phyloP scores from a whole-genome alignment of 1,140 invertebrate genomes.

The Metopolophium dirhodum region DNA sequence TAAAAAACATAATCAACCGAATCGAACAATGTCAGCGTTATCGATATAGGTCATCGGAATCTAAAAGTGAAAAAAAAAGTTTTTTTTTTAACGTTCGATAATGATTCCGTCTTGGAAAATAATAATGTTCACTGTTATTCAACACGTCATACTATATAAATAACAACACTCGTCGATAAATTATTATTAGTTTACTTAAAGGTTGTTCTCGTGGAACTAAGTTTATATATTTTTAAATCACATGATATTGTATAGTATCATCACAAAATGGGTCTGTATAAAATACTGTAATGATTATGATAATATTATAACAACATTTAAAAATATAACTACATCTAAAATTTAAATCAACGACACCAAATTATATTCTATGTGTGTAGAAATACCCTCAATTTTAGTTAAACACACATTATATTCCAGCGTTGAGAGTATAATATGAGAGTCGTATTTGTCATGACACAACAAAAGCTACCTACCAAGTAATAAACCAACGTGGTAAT shows the following conservation, averaged over 20 bases:
- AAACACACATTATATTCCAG: neutral
- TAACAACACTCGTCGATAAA: neutral
- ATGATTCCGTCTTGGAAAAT: neutral
- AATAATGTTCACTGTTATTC: neutral
- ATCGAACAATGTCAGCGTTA: conserved; percentile 1
- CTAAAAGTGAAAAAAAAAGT: neutral
- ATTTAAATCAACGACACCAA: neutral
- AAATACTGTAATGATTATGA: neutral
- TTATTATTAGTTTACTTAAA: neutral
- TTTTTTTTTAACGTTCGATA: neutral
- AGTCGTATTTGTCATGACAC: neutral
- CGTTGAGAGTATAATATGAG: neutral
- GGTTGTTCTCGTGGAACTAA: neutral
- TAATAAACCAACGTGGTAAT: neutral
- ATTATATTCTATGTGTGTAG: neutral
- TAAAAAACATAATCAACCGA: conserved; percentile 17
- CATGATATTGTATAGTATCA: neutral
- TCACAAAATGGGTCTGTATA: neutral
- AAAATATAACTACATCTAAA: neutral
- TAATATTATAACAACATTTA: no score
- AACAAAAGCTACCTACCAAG: neutral
- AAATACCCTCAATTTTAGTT: neutral
- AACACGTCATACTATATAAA: neutral
- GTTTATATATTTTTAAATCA: neutral
- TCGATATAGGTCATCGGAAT: conserved; percentile 41